A percentile compares a stretch with the other conserved stretches of the same genome.
Evolutionary conservation across 2,113 vertebrate species (phyloP).

Genomic region (Coturnix japonica): DNA sequence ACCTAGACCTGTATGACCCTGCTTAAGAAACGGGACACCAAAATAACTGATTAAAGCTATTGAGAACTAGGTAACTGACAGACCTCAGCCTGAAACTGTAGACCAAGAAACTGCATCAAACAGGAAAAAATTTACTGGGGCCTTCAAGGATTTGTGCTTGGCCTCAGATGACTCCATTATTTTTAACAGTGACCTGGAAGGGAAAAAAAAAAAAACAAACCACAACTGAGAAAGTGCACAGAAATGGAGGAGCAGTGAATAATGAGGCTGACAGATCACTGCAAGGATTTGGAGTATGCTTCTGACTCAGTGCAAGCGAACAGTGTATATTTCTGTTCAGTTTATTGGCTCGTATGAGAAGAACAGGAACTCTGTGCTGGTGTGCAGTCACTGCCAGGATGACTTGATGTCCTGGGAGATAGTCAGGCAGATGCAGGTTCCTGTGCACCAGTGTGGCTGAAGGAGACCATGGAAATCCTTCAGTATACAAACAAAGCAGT

Average conservation of each 20-base stretch:
- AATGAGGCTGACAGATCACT: neutral
- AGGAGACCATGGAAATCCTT: neutral
- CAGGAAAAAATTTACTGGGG: neutral
- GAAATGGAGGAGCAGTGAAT: neutral
- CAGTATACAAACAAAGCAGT: neutral
- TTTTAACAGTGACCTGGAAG: neutral
- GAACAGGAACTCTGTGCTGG: neutral
- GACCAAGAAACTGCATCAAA: neutral
- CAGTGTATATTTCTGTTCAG: neutral
- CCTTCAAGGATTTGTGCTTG: neutral
- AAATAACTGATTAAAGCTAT: neutral
- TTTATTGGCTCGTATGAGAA: slow-evolving; percentile 1
- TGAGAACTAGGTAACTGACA: neutral
- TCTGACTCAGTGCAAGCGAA: neutral
- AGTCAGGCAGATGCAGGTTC: neutral
- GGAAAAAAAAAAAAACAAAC: neutral
- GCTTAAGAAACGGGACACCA: neutral
- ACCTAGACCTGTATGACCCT: neutral
- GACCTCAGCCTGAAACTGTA: neutral
- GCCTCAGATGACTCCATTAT: neutral
- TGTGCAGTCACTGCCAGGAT: neutral
- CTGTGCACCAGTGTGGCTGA: neutral
- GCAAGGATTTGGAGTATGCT: neutral
- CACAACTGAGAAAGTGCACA: neutral
- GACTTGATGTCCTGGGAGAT: neutral